Conservation (phyloP, 2,888 invertebrate species). For the Elysia crispata region DNA sequence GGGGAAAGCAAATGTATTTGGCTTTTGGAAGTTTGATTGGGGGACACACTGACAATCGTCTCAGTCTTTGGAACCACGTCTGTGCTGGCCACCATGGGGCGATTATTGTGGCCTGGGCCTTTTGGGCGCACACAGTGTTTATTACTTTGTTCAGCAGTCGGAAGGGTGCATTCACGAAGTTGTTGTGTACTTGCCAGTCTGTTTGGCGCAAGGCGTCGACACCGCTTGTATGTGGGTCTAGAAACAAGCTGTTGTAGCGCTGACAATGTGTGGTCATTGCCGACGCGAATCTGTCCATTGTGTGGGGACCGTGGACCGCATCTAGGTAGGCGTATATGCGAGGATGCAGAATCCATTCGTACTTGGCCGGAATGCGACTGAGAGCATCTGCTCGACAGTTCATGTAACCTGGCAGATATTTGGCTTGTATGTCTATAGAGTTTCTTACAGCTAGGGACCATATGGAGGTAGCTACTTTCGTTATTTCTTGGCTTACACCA, state of each 20-base stretch:
- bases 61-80: slow-evolving; percentile 18
- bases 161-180: slow-evolving; percentile 33
- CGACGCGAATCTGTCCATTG: slow-evolving; percentile 26
- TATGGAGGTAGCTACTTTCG: background rate
- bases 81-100: slow-evolving; percentile 25
- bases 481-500: background rate
- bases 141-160: background rate
- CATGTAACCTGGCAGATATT: slow-evolving; percentile 3
- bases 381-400: background rate
- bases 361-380: background rate
- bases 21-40: slow-evolving; percentile 28
- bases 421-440: background rate
- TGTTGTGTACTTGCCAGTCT: slow-evolving; percentile 22
- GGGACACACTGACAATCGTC: background rate
- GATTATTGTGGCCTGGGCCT: slow-evolving; percentile 28
- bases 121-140: background rate
- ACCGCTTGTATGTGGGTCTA: slow-evolving; percentile 19
- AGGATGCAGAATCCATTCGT: slow-evolving; percentile 23
- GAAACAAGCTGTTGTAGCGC: slow-evolving; percentile 18
- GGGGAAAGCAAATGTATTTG: background rate
- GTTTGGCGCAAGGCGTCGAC: slow-evolving; percentile 16
- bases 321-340: slow-evolving; percentile 11
- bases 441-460: slow-evolving; percentile 19
- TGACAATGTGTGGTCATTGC: background rate
- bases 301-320: slow-evolving; percentile 23